Base-by-base conservation (phyloP, 30 jellyfish, hydroid and myxozoan genomes). In the Hydra vulgaris region DNA sequence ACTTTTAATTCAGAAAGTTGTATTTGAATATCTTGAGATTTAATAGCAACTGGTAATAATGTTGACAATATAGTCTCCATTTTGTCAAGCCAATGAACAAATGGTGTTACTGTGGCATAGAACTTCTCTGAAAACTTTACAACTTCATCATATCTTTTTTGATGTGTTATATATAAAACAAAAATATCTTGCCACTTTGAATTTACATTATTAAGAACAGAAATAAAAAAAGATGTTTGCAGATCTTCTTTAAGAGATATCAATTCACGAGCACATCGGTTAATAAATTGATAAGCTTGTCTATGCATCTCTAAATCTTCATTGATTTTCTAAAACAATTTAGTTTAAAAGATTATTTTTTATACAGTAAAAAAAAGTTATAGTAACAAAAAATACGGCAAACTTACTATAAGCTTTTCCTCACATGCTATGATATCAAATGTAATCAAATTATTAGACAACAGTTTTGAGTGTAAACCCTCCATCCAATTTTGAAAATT, bases 231-330 rank as follows among this genome's bases (percentile, higher is more conserved):
- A 7, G 98, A 92, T 20, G 96, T 81, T 20, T 75, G 79, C 21
- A 96, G 95, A 56, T 84, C 83, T 22, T 81, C 81, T 19, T 92
- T 95, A 5, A 92, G 88, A 23, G 94, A 87, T 27, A 92, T 87
- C 40, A 92, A 80, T 70, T 92, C 98, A 61, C 86, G 98, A 23
- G 96, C 98, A 84, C 98, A 92, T 71, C 87, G 98, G 75, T 86
- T 92, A 73, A 92, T 87, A 88, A 82, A 78, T 73, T 92, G 98
- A 86, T 85, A 92, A 17, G 85, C 86, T 23, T 82, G 94, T 16
- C 98, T 94, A 72, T 87, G 96, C 40, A 87, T 68, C 73, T 92
- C 98, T 21, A 92, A 95, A 53, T 87, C 98, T 78, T 92, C 88
- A 0, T 88, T 86, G 81, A 92, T 83, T 83, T 82, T 86, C 98